A percentile compares a stretch with the other conserved stretches of the same genome.
Conservation (phyloP, 2,113 vertebrate genomes). For the Thunnus maccoyii region DNA sequence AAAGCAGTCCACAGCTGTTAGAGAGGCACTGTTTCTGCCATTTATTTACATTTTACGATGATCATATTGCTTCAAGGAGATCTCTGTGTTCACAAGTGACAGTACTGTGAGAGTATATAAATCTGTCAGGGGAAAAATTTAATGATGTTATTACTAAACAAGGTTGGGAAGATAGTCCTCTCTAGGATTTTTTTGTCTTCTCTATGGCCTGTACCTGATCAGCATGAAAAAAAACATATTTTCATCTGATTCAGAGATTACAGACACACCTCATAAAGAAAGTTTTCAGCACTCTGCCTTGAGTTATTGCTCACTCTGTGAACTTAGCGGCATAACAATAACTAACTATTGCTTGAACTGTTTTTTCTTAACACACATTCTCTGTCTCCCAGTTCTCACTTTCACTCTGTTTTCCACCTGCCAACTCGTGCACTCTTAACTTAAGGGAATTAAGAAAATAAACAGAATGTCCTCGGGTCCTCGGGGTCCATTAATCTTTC, state of each 20-base stretch:
- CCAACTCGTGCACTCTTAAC: constrained; percentile 46
- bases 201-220: not conserved
- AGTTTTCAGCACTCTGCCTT: not conserved
- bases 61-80: not conserved
- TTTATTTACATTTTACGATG: constrained; percentile 8
- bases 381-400: constrained; percentile 44
- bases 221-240: not conserved
- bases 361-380: constrained; percentile 28
- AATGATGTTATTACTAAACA: too few species aligned
- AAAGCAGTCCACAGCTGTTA: constrained; percentile 38
- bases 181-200: not conserved
- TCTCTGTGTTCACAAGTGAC: not conserved
- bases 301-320: constrained; percentile 30
- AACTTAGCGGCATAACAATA: constrained; percentile 36
- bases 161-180: too few species aligned
- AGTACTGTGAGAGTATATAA: not conserved
- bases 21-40: not conserved
- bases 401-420: constrained; percentile 62
- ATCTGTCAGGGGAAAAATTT: not conserved
- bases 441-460: constrained; percentile 77
- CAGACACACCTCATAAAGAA: not conserved
- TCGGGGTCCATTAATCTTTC: constrained; percentile 74
- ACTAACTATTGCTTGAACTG: constrained; percentile 11
- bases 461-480: constrained; percentile 70
- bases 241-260: not conserved